Percentiles rank a stretch among this genome's conserved stretches.
phyloP scores from a whole-genome alignment of 2,888 invertebrate genomes.

The Nemoura dubitans region DNA sequence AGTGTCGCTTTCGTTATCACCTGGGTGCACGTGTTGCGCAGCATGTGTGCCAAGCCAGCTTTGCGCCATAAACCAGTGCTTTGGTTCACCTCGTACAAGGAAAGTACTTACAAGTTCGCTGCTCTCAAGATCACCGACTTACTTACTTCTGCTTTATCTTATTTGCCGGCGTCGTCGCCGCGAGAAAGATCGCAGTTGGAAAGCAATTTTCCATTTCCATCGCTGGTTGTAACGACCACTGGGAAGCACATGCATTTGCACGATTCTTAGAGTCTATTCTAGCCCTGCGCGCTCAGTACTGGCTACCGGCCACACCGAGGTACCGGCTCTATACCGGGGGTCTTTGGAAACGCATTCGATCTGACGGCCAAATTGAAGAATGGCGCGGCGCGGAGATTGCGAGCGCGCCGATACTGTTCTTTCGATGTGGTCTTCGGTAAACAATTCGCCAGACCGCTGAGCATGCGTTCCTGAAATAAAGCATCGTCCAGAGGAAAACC shows the following conservation, averaged over 20 bases:
- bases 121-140: neutral
- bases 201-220: neutral
- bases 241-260: neutral
- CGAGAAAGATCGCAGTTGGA: slow-evolving; percentile 12
- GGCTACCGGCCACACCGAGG: too few species aligned
- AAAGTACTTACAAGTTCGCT: slow-evolving; percentile 12
- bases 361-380: slow-evolving; percentile 12
- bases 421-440: neutral
- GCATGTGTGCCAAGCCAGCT: neutral
- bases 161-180: neutral
- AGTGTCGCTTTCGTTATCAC: neutral
- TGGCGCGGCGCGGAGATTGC: neutral
- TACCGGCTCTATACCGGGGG: neutral
- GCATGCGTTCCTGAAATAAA: neutral
- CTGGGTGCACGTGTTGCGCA: neutral
- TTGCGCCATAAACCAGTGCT: neutral
- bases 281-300: neutral
- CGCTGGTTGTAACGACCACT: neutral
- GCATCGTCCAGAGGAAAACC: neutral
- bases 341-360: neutral
- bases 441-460: slow-evolving; percentile 7
- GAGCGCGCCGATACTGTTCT: neutral
- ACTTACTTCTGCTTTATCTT: neutral
- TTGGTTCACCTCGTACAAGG: neutral
- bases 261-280: neutral